phyloP scores from a whole-genome alignment of 2,888 invertebrate genomes.

The Danaus chrysippus region DNA sequence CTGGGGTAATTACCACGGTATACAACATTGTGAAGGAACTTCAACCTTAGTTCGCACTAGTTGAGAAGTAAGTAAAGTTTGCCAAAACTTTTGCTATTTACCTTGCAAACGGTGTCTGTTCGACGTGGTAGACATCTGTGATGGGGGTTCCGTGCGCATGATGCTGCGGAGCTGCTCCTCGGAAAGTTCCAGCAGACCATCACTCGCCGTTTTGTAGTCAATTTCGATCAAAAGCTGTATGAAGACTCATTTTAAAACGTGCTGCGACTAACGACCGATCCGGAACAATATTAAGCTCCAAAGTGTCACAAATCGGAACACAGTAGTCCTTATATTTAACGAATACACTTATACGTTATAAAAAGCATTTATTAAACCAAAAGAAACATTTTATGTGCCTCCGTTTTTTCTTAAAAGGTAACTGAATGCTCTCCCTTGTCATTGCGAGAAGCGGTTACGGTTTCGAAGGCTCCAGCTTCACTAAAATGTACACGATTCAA shows the following conservation, averaged over 20 bases:
- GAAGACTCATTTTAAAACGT: slow-evolving; percentile 77
- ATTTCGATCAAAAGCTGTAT: slow-evolving; percentile 76
- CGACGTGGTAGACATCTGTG: slow-evolving; percentile 87
- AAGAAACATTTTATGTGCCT: slow-evolving; percentile 77
- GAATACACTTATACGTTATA: slow-evolving; percentile 72
- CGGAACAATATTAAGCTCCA: slow-evolving; percentile 55
- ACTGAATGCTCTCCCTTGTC: slow-evolving; percentile 76
- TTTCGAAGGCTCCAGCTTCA: slow-evolving; percentile 64
- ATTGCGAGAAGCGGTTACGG: slow-evolving; percentile 77
- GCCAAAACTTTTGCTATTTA: slow-evolving; percentile 53
- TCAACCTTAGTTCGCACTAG: background rate
- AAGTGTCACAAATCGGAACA: slow-evolving; percentile 72
- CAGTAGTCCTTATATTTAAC: slow-evolving; percentile 72
- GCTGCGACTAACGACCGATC: slow-evolving; percentile 69
- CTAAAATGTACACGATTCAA: slow-evolving; percentile 59
- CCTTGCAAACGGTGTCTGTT: slow-evolving; percentile 92
- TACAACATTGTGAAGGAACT: background rate
- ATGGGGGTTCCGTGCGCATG: slow-evolving; percentile 87
- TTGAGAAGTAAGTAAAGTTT: slow-evolving; percentile 22
- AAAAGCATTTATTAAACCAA: slow-evolving; percentile 72
- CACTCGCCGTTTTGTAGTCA: slow-evolving; percentile 80
- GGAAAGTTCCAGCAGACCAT: slow-evolving; percentile 86
- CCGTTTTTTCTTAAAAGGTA: slow-evolving; percentile 76
- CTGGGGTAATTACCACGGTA: background rate
- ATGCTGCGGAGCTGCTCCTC: slow-evolving; percentile 83